These are phyloP conservation scores for Darevskia nairensis DNA, from an alignment of 2,797 vertebrate genomes.

Conservation along the genomic window DNA sequence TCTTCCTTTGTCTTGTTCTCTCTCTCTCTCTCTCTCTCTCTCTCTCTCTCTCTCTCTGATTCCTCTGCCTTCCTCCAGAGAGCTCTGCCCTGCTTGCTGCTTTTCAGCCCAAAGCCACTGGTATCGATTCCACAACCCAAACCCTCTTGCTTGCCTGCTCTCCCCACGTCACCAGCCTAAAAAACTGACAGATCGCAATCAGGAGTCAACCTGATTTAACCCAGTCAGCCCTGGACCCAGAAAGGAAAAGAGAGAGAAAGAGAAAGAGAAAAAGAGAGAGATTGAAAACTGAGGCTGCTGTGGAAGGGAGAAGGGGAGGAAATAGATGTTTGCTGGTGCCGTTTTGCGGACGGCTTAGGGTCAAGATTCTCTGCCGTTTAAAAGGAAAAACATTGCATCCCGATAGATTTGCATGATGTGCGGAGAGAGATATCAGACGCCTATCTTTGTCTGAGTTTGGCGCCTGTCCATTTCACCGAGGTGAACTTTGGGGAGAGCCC, in stretches of 20 bases:
- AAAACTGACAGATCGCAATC: slow-evolving; percentile 92
- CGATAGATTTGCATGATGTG: not conserved
- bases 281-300: no score
- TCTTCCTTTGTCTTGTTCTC: not conserved
- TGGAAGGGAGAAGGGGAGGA: not conserved
- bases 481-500: no score
- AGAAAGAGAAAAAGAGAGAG: not conserved
- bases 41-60: not conserved
- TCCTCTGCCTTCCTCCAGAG: slow-evolving; percentile 74
- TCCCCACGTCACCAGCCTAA: slow-evolving; percentile 84
- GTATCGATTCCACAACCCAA: slow-evolving; percentile 86
- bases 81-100: slow-evolving; percentile 77
- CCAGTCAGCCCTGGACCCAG: slow-evolving; percentile 77
- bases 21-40: not conserved
- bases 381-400: no score
- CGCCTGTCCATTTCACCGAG: no score
- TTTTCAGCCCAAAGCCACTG: slow-evolving; percentile 76
- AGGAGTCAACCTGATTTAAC: slow-evolving; percentile 89
- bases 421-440: not conserved
- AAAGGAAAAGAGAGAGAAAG: not conserved
- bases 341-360: not conserved
- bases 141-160: slow-evolving; percentile 75
- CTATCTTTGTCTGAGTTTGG: not conserved
- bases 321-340: not conserved
- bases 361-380: not conserved